Percentiles rank a stretch among this genome's conserved stretches.
Conservation (phyloP, 92 coral and sea anemone species). For the Epizoanthus scotinus region DNA sequence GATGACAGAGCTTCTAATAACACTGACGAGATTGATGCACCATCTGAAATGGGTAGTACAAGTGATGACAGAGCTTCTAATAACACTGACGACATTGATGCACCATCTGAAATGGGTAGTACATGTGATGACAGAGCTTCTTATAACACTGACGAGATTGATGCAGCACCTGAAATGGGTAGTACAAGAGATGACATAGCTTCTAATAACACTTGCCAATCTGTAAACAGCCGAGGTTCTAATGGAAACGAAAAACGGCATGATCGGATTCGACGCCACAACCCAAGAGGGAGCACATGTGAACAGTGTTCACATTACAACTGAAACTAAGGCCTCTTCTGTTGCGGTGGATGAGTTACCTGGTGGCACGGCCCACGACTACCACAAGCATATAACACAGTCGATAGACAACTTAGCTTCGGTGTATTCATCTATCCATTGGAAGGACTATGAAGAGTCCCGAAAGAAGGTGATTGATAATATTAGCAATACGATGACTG, state of each 20-base stretch:
- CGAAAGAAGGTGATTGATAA: background rate
- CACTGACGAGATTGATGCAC: too few species aligned
- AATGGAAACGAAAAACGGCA: background rate
- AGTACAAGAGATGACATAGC: too few species aligned
- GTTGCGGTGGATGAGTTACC: conserved; percentile 35
- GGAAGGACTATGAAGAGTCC: conserved; percentile 1
- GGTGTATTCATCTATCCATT: background rate
- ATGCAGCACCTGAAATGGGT: too few species aligned
- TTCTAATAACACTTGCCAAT: background rate
- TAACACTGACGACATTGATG: too few species aligned
- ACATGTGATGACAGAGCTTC: too few species aligned
- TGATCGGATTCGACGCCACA: too few species aligned
- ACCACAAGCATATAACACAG: conserved; percentile 4
- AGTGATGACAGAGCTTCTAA: too few species aligned
- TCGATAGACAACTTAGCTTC: conserved; percentile 19
- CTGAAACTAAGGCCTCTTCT: background rate
- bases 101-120: too few species aligned
- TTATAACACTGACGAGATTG: too few species aligned
- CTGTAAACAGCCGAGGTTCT: background rate
- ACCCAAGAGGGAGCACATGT: background rate
- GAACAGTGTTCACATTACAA: conserved; percentile 12
- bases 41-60: too few species aligned
- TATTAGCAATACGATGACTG: conserved; percentile 31
- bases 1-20: too few species aligned
- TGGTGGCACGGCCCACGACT: conserved; percentile 30